Percentiles rank a stretch among this genome's conserved stretches.
Conservation (phyloP, 2,113 vertebrate genomes). For the Nestor notabilis region DNA sequence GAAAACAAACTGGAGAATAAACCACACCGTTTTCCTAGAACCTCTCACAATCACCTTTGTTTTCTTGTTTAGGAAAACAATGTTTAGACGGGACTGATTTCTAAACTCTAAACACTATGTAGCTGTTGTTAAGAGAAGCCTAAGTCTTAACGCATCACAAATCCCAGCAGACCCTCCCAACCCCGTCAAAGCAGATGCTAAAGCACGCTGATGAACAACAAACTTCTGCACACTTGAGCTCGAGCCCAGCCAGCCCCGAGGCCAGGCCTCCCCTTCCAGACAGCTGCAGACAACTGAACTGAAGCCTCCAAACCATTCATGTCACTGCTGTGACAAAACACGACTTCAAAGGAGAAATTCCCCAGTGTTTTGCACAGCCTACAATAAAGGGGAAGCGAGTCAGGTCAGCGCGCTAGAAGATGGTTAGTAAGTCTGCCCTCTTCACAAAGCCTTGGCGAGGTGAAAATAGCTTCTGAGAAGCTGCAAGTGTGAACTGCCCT, state of each 20-base stretch:
- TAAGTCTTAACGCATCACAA: background rate
- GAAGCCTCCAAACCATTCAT: constrained; percentile 5
- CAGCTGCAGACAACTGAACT: constrained; percentile 37
- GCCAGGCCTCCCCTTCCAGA: background rate
- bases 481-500: background rate
- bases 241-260: background rate
- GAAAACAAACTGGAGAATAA: background rate
- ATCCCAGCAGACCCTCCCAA: background rate
- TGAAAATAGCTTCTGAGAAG: background rate
- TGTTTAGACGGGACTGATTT: background rate
- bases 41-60: background rate
- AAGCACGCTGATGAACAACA: background rate
- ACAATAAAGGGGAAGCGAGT: background rate
- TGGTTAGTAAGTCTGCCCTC: background rate
- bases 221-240: background rate
- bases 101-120: background rate
- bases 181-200: background rate
- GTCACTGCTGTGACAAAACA: constrained; percentile 2
- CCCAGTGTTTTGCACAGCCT: background rate
- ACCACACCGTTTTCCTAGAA: background rate
- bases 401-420: background rate
- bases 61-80: background rate
- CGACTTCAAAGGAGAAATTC: constrained; percentile 10
- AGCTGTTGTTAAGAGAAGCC: background rate
- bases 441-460: background rate